phyloP scores from a whole-genome alignment of 2,113 vertebrate genomes.

The Zosterops borbonicus region DNA sequence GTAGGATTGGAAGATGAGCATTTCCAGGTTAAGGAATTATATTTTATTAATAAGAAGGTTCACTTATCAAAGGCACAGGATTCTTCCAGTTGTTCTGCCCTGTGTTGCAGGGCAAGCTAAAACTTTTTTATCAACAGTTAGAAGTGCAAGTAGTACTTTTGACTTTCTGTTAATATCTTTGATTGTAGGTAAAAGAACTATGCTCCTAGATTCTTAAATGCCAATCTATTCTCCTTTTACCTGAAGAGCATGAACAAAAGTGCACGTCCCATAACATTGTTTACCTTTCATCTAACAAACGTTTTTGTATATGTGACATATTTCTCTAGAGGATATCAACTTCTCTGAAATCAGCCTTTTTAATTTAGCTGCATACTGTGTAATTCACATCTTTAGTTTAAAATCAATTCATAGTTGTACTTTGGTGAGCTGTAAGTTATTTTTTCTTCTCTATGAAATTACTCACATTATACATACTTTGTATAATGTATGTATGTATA shows the following conservation, averaged over 20 bases:
- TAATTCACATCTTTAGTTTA: not conserved
- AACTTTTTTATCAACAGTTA: not conserved
- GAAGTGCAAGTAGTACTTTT: not conserved
- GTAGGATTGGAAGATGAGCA: not conserved
- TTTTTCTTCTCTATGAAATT: not conserved
- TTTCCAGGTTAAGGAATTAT: constrained; percentile 22
- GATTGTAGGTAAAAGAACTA: not conserved
- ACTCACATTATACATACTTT: not conserved
- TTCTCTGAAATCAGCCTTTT: not conserved
- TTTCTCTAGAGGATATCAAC: not conserved
- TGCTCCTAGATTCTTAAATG: not conserved
- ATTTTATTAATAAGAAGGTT: constrained; percentile 15
- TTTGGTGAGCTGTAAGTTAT: not conserved
- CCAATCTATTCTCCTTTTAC: not conserved
- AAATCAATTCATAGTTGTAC: not conserved
- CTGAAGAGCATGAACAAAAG: not conserved
- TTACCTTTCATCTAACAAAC: not conserved
- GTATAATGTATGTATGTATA: not conserved
- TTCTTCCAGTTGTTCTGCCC: not conserved
- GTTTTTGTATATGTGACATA: not conserved
- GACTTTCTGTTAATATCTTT: not conserved
- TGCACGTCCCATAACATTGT: not conserved
- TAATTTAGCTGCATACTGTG: not conserved
- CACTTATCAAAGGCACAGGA: not conserved
- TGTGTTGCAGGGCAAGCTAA: not conserved